A percentile compares a stretch with the other conserved stretches of the same genome.
These are phyloP conservation scores for Mythimna albipuncta DNA, from an alignment of 2,888 invertebrate species.

Conservation along the genomic window DNA sequence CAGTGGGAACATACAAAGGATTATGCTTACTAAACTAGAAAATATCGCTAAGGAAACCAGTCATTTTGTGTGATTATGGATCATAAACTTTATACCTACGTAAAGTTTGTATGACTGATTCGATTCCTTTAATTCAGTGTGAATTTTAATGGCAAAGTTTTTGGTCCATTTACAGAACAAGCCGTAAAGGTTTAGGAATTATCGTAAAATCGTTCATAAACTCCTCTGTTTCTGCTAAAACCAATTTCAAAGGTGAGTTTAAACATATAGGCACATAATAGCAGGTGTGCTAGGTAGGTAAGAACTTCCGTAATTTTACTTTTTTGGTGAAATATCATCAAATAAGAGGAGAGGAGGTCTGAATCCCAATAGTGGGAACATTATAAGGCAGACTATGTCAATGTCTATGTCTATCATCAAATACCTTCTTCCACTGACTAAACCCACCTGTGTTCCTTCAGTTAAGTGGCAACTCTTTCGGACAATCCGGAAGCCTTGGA, in stretches of 20 bases:
- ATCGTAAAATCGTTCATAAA: constrained; percentile 49
- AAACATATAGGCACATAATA: no score
- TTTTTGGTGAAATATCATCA: no score
- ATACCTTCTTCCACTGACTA: no score
- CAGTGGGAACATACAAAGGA: no score
- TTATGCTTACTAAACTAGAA: no score
- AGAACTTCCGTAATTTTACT: not conserved
- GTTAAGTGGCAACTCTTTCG: no score
- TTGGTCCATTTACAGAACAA: constrained; percentile 34
- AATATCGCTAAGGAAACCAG: not conserved
- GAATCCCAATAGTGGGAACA: no score
- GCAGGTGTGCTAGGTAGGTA: not conserved
- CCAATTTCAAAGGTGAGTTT: not conserved
- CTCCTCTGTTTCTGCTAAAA: not conserved
- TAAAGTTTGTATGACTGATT: not conserved
- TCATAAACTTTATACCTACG: not conserved
- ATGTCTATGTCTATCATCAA: no score
- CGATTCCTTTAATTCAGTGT: constrained; percentile 2
- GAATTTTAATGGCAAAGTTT: constrained; percentile 23
- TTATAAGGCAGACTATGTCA: no score
- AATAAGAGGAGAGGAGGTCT: no score
- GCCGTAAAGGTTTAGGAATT: constrained; percentile 31
- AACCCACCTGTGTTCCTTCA: no score
- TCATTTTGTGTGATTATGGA: not conserved
- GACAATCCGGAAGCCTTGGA: no score